Percentiles rank a stretch among this genome's conserved stretches.
Conservation (phyloP, 2,888 invertebrate species). For the Limnephilus lunatus region DNA sequence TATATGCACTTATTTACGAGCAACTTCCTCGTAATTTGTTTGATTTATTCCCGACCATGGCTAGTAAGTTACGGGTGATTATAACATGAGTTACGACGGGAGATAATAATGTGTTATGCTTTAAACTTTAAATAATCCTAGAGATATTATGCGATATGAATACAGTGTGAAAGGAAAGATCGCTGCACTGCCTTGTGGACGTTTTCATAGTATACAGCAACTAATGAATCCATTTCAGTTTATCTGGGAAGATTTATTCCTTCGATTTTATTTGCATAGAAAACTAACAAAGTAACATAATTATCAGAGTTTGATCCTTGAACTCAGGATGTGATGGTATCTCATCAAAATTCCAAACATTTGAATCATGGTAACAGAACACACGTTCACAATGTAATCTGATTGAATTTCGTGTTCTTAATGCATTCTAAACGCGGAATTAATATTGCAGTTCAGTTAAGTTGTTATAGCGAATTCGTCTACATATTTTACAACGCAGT, state of each 20-base stretch:
- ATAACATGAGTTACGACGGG: not conserved
- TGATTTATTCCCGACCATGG: conserved; percentile 28
- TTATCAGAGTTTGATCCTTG: not conserved
- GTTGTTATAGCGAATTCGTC: not conserved
- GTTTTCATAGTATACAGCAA: not conserved
- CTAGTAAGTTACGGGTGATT: conserved; percentile 37
- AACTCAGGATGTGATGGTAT: not conserved
- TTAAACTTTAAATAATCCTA: not conserved
- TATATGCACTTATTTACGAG: conserved; percentile 30
- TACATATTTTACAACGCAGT: not conserved
- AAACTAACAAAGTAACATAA: not conserved
- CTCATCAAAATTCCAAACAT: not conserved
- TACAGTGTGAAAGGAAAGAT: not conserved
- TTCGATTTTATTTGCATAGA: not conserved
- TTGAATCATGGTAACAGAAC: not conserved
- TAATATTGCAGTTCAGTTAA: not conserved
- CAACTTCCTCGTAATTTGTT: conserved; percentile 34
- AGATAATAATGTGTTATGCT: conserved; percentile 2
- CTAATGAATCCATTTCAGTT: not conserved
- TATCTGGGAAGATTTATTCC: not conserved
- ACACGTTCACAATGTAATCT: not conserved
- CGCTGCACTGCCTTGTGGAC: not conserved
- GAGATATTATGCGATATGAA: conserved; percentile 2
- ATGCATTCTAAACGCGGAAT: not conserved
- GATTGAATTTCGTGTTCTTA: not conserved